These are phyloP conservation scores for Helicolenus hilgendorfi DNA, from an alignment of 2,797 vertebrate species.

Conservation along the genomic window DNA sequence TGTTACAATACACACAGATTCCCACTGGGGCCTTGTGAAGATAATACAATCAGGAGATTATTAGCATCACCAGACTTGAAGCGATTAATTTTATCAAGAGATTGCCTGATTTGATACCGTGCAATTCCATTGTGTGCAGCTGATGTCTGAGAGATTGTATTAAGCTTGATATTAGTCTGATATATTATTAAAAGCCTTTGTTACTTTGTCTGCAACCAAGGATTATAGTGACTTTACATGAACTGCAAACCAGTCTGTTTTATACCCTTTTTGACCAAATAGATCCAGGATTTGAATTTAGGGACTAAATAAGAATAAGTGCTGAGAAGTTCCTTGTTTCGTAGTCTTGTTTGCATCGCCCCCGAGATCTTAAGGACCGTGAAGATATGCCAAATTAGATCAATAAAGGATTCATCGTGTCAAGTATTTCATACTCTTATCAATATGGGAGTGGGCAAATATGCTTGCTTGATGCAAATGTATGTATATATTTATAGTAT, in stretches of 20 bases:
- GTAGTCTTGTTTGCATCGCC: background rate
- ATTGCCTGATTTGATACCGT: constrained; percentile 69
- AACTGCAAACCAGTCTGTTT: constrained; percentile 16
- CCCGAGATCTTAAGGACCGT: background rate
- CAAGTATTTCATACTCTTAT: no score
- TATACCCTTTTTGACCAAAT: background rate
- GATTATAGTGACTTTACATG: constrained; percentile 1
- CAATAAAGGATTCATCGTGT: background rate
- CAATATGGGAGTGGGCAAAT: no score
- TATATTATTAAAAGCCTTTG: constrained; percentile 48
- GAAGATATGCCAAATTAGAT: constrained; percentile 5
- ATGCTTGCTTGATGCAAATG: no score
- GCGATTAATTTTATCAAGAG: constrained; percentile 74
- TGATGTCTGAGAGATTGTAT: constrained; percentile 53
- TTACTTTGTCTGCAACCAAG: constrained; percentile 16
- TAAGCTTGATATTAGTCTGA: constrained; percentile 37
- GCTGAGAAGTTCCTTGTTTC: background rate
- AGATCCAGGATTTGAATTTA: background rate
- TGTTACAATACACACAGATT: constrained; percentile 45
- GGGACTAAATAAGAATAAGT: background rate
- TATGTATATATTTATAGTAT: background rate
- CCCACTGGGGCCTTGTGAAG: constrained; percentile 52
- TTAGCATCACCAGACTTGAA: constrained; percentile 67
- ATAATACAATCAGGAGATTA: constrained; percentile 75
- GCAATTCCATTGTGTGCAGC: constrained; percentile 29